phyloP scores from a whole-genome alignment of 1,140 invertebrate species.

The Phortica variegata region DNA sequence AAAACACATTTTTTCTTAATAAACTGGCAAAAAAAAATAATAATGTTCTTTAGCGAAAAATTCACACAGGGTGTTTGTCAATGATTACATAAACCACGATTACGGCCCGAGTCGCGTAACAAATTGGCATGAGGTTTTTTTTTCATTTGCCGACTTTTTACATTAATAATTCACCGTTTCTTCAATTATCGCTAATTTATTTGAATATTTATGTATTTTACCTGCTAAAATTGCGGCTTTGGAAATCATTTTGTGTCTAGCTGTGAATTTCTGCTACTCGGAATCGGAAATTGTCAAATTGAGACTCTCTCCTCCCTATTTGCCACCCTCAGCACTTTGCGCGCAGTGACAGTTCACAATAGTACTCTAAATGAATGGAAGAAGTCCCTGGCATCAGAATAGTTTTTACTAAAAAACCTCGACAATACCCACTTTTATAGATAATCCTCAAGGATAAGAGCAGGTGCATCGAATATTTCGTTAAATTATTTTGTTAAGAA shows the following conservation, averaged over 20 bases:
- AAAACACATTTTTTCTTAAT: constrained; percentile 1
- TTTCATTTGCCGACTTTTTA: not conserved
- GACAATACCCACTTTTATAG: not conserved
- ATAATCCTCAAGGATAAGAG: not conserved
- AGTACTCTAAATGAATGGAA: constrained; percentile 3
- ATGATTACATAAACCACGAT: constrained; percentile 59
- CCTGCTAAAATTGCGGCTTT: constrained; percentile 59
- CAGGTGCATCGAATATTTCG: not conserved
- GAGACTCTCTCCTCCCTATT: constrained; percentile 45
- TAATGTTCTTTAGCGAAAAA: too few species aligned
- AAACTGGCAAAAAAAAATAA: constrained; percentile 6
- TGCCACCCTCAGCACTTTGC: constrained; percentile 24
- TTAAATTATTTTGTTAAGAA: too few species aligned
- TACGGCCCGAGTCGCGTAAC: constrained; percentile 33
- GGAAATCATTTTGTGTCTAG: constrained; percentile 58
- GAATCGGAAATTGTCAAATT: constrained; percentile 22
- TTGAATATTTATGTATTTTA: constrained; percentile 32
- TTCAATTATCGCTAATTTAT: too few species aligned
- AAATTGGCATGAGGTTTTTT: constrained; percentile 10
- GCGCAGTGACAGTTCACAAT: constrained; percentile 26
- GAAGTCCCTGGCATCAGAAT: constrained; percentile 1
- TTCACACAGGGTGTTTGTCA: constrained; percentile 10
- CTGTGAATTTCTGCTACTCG: constrained; percentile 39
- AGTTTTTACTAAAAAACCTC: not conserved
- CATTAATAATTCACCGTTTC: too few species aligned